phyloP scores from a whole-genome alignment of 2,113 vertebrate species.

The Montifringilla adamsi region DNA sequence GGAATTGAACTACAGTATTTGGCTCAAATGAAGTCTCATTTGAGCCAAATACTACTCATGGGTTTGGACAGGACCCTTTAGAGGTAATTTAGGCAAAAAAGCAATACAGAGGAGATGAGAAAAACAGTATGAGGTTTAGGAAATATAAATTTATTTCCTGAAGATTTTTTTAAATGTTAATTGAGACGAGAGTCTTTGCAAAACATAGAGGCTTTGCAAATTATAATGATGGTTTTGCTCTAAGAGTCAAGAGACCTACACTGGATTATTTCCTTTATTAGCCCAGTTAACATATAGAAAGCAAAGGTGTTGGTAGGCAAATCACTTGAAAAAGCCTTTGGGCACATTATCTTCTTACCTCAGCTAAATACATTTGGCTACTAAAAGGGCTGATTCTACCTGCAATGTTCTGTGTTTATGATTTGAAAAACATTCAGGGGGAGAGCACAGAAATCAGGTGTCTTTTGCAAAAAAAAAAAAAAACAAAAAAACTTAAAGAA shows the following conservation, averaged over 20 bases:
- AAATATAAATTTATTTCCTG: neutral
- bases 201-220: neutral
- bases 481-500: neutral
- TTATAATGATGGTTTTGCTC: neutral
- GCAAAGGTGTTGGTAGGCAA: neutral
- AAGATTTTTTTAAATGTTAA: neutral
- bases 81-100: neutral
- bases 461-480: neutral
- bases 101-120: neutral
- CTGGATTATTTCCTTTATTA: neutral
- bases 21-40: neutral
- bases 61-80: neutral
- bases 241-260: neutral
- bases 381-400: neutral
- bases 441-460: neutral
- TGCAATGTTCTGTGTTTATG: neutral
- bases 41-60: neutral
- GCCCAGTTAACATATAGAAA: neutral
- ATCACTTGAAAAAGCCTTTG: neutral
- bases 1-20: neutral
- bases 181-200: neutral
- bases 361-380: neutral
- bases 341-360: neutral
- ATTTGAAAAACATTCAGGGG: neutral
- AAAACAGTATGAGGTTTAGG: neutral